These are phyloP conservation scores for Adrianichthys oophorus DNA, from an alignment of 2,797 vertebrate species.

Conservation along the genomic window DNA sequence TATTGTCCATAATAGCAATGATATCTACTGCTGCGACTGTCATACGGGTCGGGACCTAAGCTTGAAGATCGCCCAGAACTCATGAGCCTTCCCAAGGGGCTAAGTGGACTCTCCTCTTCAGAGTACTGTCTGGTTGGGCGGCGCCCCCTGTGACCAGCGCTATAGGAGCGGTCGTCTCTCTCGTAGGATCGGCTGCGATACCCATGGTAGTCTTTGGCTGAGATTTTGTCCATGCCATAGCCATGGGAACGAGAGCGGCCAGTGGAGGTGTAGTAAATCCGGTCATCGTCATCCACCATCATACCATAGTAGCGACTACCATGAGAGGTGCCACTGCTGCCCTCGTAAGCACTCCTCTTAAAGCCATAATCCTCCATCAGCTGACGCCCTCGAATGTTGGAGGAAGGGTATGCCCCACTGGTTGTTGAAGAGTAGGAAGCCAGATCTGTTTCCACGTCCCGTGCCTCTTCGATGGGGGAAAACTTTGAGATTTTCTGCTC, in stretches of 20 bases:
- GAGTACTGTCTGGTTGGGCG: constrained; percentile 88
- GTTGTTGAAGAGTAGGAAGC: constrained; percentile 85
- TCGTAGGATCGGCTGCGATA: constrained; percentile 91
- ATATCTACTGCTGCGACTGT: constrained; percentile 80
- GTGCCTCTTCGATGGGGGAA: constrained; percentile 98
- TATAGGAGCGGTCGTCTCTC: constrained; percentile 83
- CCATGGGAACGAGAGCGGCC: constrained; percentile 88
- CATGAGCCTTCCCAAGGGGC: constrained; percentile 85
- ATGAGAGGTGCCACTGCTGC: constrained; percentile 74
- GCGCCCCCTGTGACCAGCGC: constrained; percentile 80
- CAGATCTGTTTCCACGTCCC: constrained; percentile 94
- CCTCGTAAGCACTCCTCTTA: constrained; percentile 60
- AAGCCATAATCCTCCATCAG: constrained; percentile 77
- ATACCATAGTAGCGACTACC: constrained; percentile 86
- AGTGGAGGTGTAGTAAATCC: constrained; percentile 79
- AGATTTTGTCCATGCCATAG: constrained; percentile 90
- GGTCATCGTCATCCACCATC: constrained; percentile 85
- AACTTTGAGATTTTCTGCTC: constrained; percentile 99
- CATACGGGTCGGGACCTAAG: constrained; percentile 83
- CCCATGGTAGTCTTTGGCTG: constrained; percentile 81
- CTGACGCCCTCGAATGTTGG: constrained; percentile 71
- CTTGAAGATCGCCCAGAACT: constrained; percentile 81
- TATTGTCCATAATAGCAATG: constrained; percentile 82
- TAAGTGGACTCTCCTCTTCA: constrained; percentile 93
- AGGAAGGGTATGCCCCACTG: constrained; percentile 64